phyloP scores from a whole-genome alignment of 2,113 vertebrate species.

The Mesoclemmys tuberculata region DNA sequence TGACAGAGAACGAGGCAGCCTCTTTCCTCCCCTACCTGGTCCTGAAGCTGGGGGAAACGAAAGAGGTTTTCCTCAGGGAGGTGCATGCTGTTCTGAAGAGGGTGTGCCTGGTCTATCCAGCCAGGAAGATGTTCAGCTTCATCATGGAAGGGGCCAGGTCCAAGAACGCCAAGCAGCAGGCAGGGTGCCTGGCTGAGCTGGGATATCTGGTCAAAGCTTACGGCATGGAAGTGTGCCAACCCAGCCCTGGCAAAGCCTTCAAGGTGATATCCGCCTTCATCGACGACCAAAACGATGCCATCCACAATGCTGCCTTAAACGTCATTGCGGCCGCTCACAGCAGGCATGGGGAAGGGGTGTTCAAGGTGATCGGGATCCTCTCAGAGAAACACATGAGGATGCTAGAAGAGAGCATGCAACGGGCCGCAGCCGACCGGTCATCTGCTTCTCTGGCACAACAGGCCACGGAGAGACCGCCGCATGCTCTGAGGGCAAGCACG shows the following conservation, averaged over 20 bases:
- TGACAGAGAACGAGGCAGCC: conserved; percentile 88
- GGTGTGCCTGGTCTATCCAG: conserved; percentile 90
- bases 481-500: conserved; percentile 68
- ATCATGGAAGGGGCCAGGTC: conserved; percentile 93
- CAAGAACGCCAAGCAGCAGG: conserved; percentile 92
- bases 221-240: conserved; percentile 85
- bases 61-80: conserved; percentile 90
- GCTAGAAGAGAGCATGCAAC: conserved; percentile 41
- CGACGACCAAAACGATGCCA: conserved; percentile 81
- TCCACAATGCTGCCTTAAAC: conserved; percentile 84
- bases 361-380: conserved; percentile 82
- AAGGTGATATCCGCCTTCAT: conserved; percentile 84
- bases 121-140: conserved; percentile 90
- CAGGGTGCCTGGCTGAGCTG: conserved; percentile 86
- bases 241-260: conserved; percentile 81
- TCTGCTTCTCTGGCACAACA: background rate
- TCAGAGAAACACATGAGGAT: conserved; percentile 85
- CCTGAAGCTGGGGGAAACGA: conserved; percentile 92
- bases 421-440: background rate
- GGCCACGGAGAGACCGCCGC: conserved; percentile 36
- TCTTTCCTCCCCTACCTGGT: conserved; percentile 93
- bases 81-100: conserved; percentile 86
- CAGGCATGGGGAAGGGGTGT: conserved; percentile 81
- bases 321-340: conserved; percentile 82
- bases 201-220: conserved; percentile 82